Base-by-base conservation (phyloP, 2,797 vertebrate species). In the Gambusia yucatana region DNA sequence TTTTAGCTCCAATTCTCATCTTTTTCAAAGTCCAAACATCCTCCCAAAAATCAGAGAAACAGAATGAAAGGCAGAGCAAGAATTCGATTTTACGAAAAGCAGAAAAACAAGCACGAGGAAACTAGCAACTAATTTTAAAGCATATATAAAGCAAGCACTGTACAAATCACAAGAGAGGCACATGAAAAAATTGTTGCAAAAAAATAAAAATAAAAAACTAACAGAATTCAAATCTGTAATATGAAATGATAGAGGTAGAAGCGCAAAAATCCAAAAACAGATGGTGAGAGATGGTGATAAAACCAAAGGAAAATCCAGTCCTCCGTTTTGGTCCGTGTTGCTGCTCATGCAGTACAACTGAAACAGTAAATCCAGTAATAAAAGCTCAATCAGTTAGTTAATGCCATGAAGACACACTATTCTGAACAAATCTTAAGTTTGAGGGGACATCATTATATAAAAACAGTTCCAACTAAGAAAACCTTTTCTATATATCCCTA, bases 71-170 rank as follows among this genome's bases (percentile, higher is more conserved):
- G 41, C 11, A 44, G 25, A 44, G 25, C 22, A 70, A 70, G 36
- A 70, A 28, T 28, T 13, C 0, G 1, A 70, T 10, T 70, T 44
- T 28, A 43, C 14, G 13, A 70, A 16, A 69, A 43, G 22, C 65
- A 67, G 65, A 43, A 25, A 43, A 44, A 44, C 41, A 44, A 70
- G 44, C 67, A 44, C 14, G 10, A 41, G 10, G 1, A 25, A 67
- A 67, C 63, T 44, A 44, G 6, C 22, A n/a, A 11, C 25, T 44
- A 70, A 70, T 43, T 43, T 70, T 10, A 70, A 28, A 44, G 67
- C 5, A 14, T 13, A n/a, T 70, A 70, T 70, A 44, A 70, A 44
- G 67, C 44, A 25, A 70, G 67, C 67, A 70, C 67, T 44, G 67
- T 44, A n/a, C 67, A 70, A 67, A 67, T 43, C 3, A 41, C 10